Evolutionary conservation across 2,888 invertebrate species (phyloP), one percentile per base, ranked within the genome.

Genomic region (Thyatira batis): DNA sequence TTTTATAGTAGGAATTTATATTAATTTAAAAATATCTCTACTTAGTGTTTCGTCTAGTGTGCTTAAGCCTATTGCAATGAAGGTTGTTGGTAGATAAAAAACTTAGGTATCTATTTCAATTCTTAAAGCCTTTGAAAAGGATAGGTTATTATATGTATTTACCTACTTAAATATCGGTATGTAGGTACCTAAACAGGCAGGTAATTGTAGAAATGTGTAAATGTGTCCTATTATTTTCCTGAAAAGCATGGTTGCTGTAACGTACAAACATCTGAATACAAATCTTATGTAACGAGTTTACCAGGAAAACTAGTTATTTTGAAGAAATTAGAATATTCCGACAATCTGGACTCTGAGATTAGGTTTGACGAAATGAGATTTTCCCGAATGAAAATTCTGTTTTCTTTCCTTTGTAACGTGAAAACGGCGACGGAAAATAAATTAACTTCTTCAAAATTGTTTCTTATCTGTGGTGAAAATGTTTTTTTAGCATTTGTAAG

Each of bases 301-400:
- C 17, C 39, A 39, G 13, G 8, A 17, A 17, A 39, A 17, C 39
- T 39, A 39, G 13, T 17, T 39, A 21, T 27, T 13, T 49, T 20
- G 30, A 51, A 51, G 51, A 51, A 51, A 51, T 51, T 51, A 51
- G 45, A 6, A n/a, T 39, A 39, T 39, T 17, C 39, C 39, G 17
- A 8, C 39, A 39, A 39, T 39, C 30, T 45, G n/a, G 20, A 39
- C 39, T 17, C 8, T 39, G 13, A 33, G 33, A 33, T 33, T 13
- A 33, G 33, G 33, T 33, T 33, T 33, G 33, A 33, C 33, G 39
- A 39, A 39, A 39, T 60, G 48, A 44, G 23, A 55, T 53, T 52
- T 45, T 50, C 25, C 21, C 49, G 67, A 69, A 67, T 68, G 66
- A 65, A 61, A 69, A 69, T 61, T 62, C 59, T 52, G 57, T 59